Conservation (phyloP, 2,113 vertebrate species). For the Oncorhynchus nerka region DNA sequence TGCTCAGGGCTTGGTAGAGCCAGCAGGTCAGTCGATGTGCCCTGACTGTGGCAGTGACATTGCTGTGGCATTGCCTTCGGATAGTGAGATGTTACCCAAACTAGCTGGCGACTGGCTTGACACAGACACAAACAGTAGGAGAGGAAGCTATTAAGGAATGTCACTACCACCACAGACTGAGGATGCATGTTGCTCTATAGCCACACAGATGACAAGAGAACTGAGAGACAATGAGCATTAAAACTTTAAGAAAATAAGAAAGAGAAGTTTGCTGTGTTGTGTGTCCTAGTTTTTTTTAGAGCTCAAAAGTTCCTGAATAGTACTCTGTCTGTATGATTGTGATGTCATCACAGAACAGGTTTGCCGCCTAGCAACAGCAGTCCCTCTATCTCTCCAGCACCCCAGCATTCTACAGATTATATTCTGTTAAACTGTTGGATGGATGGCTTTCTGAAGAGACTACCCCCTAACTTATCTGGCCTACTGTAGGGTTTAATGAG, state of each 20-base stretch:
- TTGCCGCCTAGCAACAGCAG: not conserved
- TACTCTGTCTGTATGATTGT: not conserved
- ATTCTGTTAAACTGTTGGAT: not conserved
- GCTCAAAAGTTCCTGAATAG: not conserved
- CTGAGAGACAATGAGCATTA: not conserved
- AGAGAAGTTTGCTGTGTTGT: not conserved
- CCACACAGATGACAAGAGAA: not conserved
- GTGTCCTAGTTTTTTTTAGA: not conserved
- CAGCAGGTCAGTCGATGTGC: not conserved
- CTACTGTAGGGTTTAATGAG: not conserved
- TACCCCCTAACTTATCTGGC: not conserved
- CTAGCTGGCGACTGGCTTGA: not conserved
- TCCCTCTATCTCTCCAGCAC: not conserved
- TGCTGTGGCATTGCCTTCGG: not conserved
- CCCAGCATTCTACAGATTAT: not conserved
- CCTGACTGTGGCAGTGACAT: not conserved
- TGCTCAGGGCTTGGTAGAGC: not conserved
- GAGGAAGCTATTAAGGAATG: not conserved
- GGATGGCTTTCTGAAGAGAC: conserved; percentile 3
- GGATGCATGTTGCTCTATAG: not conserved
- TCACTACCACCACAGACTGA: not conserved
- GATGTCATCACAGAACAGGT: not conserved
- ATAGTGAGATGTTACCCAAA: not conserved
- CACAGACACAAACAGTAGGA: not conserved
- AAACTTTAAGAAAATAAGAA: not conserved